phyloP scores from a whole-genome alignment of 2,888 invertebrate genomes.

The Mycalesis mineus region DNA sequence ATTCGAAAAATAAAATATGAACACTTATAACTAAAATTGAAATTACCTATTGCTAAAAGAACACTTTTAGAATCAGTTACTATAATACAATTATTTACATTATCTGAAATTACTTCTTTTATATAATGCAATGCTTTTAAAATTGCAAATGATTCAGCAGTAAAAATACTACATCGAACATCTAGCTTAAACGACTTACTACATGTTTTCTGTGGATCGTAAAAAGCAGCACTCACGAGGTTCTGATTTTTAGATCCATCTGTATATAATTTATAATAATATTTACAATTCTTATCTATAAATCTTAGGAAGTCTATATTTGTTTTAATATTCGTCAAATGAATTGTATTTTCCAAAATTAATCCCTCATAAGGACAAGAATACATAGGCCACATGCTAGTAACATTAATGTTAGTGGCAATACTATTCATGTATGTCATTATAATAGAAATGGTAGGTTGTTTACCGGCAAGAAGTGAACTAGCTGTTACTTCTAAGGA shows the following conservation, averaged over 20 bases:
- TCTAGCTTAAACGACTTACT: not conserved
- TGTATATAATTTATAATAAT: not conserved
- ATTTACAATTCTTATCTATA: not conserved
- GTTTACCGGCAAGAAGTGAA: not conserved
- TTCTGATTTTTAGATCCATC: not conserved
- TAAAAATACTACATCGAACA: not conserved
- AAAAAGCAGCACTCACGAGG: not conserved
- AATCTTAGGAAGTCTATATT: not conserved
- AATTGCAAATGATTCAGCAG: not conserved
- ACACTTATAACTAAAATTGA: not conserved
- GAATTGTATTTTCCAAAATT: not conserved
- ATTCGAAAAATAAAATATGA: not conserved
- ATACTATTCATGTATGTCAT: not conserved
- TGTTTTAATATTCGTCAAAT: not conserved
- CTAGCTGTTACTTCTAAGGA: not conserved
- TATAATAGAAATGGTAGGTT: not conserved
- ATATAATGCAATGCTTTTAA: not conserved
- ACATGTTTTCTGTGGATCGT: not conserved
- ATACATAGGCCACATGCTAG: not conserved
- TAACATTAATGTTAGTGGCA: not conserved
- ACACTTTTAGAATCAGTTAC: not conserved
- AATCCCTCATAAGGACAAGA: not conserved
- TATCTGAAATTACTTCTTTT: too few species aligned
- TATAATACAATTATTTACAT: not conserved
- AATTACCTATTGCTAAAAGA: not conserved